Conservation (phyloP, 35 echinoderm and acorn worm species). For the Amphiura filiformis region DNA sequence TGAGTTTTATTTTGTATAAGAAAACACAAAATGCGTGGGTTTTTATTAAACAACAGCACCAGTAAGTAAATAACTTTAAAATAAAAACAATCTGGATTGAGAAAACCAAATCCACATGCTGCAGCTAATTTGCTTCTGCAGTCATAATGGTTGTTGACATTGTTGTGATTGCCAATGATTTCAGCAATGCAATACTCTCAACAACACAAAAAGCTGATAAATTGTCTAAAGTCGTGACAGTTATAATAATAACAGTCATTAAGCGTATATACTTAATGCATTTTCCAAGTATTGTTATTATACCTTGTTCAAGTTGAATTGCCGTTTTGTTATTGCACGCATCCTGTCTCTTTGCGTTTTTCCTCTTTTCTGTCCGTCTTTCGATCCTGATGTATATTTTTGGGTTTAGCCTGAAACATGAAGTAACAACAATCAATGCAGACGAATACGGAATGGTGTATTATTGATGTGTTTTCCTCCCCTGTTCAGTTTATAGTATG, state of each 20-base stretch:
- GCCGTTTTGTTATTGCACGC: constrained; percentile 78
- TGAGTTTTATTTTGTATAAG: no score
- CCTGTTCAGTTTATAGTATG: neutral
- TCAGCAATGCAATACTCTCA: neutral
- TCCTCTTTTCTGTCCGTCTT: constrained; percentile 47
- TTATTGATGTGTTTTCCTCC: neutral
- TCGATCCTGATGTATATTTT: constrained; percentile 57
- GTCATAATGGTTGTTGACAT: no score
- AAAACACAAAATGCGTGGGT: no score
- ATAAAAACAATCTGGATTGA: no score
- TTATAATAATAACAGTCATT: neutral
- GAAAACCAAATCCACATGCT: no score
- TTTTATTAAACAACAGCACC: no score
- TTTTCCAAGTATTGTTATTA: neutral
- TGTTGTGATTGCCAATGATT: neutral
- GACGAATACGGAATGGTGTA: neutral
- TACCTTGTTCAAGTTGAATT: constrained; percentile 91
- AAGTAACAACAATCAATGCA: neutral
- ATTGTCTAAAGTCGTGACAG: neutral
- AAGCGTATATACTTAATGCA: neutral
- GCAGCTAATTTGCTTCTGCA: no score
- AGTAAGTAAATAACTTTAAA: no score
- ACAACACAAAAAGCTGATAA: neutral
- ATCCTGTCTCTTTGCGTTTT: constrained; percentile 39
- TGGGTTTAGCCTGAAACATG: constrained; percentile 78